Percentiles rank a stretch among this genome's conserved stretches.
Evolutionary conservation across 2,797 vertebrate species (phyloP).

Genomic region (Carapus acus): DNA sequence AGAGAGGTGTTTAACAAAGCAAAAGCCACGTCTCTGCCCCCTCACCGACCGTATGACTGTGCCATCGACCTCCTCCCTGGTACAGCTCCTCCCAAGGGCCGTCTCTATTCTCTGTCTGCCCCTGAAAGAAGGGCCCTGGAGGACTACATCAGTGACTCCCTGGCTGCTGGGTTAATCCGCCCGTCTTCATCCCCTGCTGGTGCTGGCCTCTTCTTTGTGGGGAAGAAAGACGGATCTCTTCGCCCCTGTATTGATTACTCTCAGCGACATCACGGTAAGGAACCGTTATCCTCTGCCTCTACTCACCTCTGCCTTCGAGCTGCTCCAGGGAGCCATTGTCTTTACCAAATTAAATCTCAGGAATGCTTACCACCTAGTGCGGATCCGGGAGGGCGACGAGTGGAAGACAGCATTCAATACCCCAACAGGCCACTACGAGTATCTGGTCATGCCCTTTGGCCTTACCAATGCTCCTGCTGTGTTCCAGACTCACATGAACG

Average conservation of each 20-base stretch:
- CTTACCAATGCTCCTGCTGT: too few relatives aligned
- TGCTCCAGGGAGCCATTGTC: not conserved
- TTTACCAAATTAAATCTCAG: not conserved
- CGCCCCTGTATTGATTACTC: too few relatives aligned
- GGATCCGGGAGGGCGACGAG: too few relatives aligned
- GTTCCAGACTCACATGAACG: too few relatives aligned
- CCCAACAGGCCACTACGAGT: not conserved
- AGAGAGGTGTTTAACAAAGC: not conserved
- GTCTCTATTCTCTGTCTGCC: not conserved
- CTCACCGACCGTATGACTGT: too few relatives aligned
- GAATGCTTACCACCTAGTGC: not conserved
- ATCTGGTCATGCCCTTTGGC: slow-evolving; percentile 1
- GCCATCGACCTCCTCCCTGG: too few relatives aligned
- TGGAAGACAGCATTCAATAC: slow-evolving; percentile 3
- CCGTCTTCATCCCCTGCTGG: not conserved
- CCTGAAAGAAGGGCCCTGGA: not conserved
- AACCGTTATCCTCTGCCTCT: slow-evolving; percentile 1
- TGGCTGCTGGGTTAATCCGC: not conserved
- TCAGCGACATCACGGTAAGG: not conserved
- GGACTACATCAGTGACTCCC: not conserved
- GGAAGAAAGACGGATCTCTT: too few relatives aligned
- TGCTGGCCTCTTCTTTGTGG: too few relatives aligned
- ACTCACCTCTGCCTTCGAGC: not conserved
- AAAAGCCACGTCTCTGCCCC: not conserved
- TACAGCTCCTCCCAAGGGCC: too few relatives aligned